A percentile compares a stretch with the other conserved stretches of the same genome.
phyloP scores from a whole-genome alignment of 2,113 vertebrate genomes.

The Calidris pugnax region DNA sequence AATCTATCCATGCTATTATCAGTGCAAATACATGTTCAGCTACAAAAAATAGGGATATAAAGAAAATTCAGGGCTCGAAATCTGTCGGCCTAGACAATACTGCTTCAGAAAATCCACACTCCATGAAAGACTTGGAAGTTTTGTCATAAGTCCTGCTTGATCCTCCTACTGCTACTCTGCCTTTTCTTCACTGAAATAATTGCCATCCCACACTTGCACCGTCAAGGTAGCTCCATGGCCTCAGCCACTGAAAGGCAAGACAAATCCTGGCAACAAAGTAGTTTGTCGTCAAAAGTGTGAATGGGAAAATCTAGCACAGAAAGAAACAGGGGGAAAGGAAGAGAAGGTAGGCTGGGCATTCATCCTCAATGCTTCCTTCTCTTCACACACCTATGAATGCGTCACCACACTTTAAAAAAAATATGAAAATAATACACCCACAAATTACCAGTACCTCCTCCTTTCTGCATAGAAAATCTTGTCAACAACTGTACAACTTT shows the following conservation, averaged over 20 bases:
- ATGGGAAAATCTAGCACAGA: background rate
- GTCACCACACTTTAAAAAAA: background rate
- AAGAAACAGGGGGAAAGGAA: background rate
- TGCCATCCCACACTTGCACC: background rate
- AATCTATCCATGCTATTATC: background rate
- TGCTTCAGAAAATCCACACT: background rate
- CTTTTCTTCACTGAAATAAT: background rate
- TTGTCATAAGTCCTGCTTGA: background rate
- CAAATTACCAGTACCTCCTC: background rate
- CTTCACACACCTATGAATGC: background rate
- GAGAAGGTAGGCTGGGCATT: background rate
- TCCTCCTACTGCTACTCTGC: background rate
- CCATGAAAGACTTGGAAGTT: background rate
- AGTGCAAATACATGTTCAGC: background rate
- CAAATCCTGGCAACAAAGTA: background rate
- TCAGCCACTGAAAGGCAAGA: background rate
- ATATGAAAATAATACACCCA: accelerated
- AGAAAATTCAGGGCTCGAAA: background rate
- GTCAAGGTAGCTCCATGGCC: background rate
- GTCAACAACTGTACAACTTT: background rate
- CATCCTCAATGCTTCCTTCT: background rate
- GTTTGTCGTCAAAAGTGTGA: background rate
- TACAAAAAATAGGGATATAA: background rate
- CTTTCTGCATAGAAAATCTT: background rate
- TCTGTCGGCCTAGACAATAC: background rate